Conservation (phyloP, 1,140 invertebrate genomes). For the Asobara japonica region DNA sequence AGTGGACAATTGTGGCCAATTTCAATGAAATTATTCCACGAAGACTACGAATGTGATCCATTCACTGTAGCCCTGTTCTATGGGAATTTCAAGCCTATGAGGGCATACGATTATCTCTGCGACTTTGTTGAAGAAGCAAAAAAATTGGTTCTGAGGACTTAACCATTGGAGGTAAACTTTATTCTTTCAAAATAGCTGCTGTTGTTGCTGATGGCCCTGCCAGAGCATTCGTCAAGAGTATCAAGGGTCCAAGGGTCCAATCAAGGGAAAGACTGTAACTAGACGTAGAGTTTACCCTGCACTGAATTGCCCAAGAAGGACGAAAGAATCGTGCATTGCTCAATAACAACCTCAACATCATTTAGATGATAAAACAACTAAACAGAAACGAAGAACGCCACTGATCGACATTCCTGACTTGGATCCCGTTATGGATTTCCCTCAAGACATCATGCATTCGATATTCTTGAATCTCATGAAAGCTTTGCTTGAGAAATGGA, state of each 20-base stretch:
- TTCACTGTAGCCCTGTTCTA: constrained; percentile 5
- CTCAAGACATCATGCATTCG: not conserved
- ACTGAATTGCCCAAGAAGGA: not conserved
- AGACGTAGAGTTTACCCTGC: not conserved
- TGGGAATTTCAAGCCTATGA: not conserved
- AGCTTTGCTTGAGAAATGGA: not conserved
- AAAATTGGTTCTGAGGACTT: not conserved
- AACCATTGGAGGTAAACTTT: too few relatives aligned
- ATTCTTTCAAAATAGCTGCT: too few relatives aligned
- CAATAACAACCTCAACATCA: not conserved
- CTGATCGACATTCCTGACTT: not conserved
- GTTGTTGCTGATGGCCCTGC: too few relatives aligned
- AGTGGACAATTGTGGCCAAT: constrained; percentile 18
- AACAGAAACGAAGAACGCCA: not conserved
- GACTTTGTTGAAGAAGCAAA: constrained; percentile 17
- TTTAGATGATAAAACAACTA: not conserved
- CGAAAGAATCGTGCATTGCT: not conserved
- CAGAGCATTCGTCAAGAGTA: too few relatives aligned
- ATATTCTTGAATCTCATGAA: not conserved
- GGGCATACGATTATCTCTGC: not conserved
- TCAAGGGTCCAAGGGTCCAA: not conserved
- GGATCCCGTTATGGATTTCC: not conserved
- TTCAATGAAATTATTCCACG: not conserved
- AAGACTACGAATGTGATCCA: not conserved
- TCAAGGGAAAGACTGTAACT: not conserved